A percentile compares a stretch with the other conserved stretches of the same genome.
Conservation (phyloP, 2,797 vertebrate genomes). For the Sphenopsis melanotis region DNA sequence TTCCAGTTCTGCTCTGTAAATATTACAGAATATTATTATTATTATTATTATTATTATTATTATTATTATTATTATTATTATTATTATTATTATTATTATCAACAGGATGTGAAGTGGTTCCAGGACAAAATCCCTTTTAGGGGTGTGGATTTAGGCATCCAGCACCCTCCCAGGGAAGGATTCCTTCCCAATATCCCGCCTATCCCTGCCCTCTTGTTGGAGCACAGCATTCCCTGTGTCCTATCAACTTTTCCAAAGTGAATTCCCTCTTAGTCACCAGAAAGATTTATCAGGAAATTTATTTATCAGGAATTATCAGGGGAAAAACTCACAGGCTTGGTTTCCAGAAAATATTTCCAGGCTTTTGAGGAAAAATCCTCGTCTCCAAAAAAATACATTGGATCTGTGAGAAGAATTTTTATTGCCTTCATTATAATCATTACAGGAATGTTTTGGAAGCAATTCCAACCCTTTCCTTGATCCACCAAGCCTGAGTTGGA, state of each 20-base stretch:
- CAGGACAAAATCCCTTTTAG: background rate
- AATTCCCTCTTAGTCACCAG: background rate
- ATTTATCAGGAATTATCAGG: background rate
- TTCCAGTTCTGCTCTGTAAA: background rate
- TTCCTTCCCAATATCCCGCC: background rate
- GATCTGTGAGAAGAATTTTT: background rate
- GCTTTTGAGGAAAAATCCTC: background rate
- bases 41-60: too few species aligned
- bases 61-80: too few species aligned
- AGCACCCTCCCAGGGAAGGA: background rate
- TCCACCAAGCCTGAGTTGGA: background rate
- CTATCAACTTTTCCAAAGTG: background rate
- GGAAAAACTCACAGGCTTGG: background rate
- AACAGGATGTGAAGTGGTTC: background rate
- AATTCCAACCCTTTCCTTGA: background rate
- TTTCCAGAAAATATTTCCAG: background rate
- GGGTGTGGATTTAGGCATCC: background rate
- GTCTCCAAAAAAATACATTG: fast-evolving
- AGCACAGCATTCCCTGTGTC: background rate
- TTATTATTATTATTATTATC: too few species aligned
- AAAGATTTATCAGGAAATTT: background rate
- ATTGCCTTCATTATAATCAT: background rate
- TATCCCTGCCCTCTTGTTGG: background rate
- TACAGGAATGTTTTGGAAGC: background rate
- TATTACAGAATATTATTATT: too few species aligned